Base-by-base conservation (phyloP, 2,797 vertebrate species). In the Bryconaethiops microstoma region DNA sequence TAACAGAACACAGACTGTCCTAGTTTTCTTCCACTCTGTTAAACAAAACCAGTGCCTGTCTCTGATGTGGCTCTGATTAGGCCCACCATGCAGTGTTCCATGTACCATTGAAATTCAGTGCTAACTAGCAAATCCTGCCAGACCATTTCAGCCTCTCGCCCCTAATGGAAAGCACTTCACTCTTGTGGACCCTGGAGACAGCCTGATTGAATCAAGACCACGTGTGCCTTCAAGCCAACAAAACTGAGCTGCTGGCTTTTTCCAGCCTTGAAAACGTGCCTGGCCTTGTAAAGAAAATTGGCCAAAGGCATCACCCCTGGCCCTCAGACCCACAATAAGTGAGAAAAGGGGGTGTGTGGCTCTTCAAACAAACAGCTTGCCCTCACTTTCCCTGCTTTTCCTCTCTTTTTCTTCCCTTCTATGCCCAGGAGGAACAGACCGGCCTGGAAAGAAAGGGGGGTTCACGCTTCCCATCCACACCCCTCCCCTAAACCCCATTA, bases 101-200 rank as follows among this genome's bases (percentile, higher is more conserved):
- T 76, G 23, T 12, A 13, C 2, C 7, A n/a, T 35, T 19, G 25
- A 21, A 59, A 19, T 1, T 1, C 72, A n/a, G 57, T 63, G 80
- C 63, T 77, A 72, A 82, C 60, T 39, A 73, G 39, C 55, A 55
- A 54, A 63, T n/a, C 42, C 65, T 73, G 75, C 60, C 68, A 55
- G 67, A 64, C 64, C 73, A 64, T 76, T 76, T 54, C 67, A 64
- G 39, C 35, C 45, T 10, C 59, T 57, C 35, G 35, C 10, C 8
- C 19, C 16, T 76, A 76, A 76, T 71, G 79, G 73, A 63, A 82
- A 77, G 48, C 57, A 55, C 63, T 74, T 57, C 42, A 54, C 65
- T 52, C 42, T 14, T 8, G 9, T 17, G 19, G 63, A 77, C 69
- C 59, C 67, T 65, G 17, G 39, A 72, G 63, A 8, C 25, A 10